phyloP scores from a whole-genome alignment of 2,113 vertebrate species.

The Mormyrus iriodes region DNA sequence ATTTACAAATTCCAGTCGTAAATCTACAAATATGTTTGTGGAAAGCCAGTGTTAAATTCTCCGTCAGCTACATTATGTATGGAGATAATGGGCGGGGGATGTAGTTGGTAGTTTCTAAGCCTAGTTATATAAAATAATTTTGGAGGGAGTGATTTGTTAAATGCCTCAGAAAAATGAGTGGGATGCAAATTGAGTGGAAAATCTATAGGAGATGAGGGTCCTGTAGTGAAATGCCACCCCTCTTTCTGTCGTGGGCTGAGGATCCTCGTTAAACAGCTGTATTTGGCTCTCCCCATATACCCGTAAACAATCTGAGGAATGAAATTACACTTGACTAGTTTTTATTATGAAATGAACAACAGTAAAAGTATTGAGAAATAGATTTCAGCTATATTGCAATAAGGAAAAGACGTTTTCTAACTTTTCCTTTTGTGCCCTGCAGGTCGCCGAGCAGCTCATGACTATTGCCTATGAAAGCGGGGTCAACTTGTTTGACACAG shows the following conservation, averaged over 20 bases:
- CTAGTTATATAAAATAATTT: not conserved
- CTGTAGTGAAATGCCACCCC: not conserved
- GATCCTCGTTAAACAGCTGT: not conserved
- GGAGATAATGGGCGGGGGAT: not conserved
- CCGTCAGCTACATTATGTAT: not conserved
- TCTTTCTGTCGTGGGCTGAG: not conserved
- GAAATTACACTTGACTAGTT: not conserved
- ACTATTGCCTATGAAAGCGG: constrained; percentile 93
- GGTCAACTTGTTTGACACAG: constrained; percentile 94
- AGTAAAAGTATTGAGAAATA: not conserved
- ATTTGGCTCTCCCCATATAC: not conserved
- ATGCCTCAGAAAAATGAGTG: not conserved
- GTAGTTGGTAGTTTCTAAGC: not conserved
- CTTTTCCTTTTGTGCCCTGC: constrained; percentile 9
- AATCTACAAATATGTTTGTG: not conserved
- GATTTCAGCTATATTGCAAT: not conserved
- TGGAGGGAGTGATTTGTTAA: not conserved
- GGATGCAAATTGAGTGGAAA: not conserved
- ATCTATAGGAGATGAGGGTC: not conserved
- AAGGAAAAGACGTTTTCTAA: not conserved
- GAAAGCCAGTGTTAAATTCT: not conserved
- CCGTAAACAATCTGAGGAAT: not conserved
- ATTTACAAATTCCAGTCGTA: not conserved
- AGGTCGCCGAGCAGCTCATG: constrained; percentile 96
- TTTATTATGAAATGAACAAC: not conserved